A percentile compares a stretch with the other conserved stretches of the same genome.
Conservation (phyloP, 2,113 vertebrate genomes). For the Raja brachyura region DNA sequence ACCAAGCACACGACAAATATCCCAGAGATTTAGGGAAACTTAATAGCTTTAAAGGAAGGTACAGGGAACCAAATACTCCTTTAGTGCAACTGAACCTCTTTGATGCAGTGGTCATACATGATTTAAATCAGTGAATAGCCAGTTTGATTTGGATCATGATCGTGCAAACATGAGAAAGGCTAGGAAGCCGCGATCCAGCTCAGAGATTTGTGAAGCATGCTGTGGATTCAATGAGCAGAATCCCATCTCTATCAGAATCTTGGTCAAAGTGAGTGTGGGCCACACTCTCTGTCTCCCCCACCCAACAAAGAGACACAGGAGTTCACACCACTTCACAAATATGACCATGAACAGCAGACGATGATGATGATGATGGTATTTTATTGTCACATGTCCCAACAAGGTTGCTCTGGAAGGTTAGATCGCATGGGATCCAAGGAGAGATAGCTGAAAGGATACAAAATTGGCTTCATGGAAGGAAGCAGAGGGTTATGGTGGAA, state of each 20-base stretch:
- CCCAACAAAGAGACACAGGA: not conserved
- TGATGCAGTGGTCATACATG: not conserved
- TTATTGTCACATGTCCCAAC: no score
- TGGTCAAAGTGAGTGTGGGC: not conserved
- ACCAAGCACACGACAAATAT: not conserved
- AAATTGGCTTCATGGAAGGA: no score
- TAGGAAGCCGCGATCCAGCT: not conserved
- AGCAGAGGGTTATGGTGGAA: no score
- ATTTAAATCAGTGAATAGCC: not conserved
- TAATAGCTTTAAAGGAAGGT: not conserved
- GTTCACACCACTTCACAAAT: not conserved
- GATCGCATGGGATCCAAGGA: no score
- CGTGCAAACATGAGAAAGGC: not conserved
- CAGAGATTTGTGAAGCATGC: no score
- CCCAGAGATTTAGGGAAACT: not conserved
- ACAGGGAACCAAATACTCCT: not conserved
- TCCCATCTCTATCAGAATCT: not conserved
- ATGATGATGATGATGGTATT: no score
- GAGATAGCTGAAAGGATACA: no score
- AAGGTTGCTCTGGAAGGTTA: no score
- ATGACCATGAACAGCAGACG: not conserved
- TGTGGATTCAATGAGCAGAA: not conserved
- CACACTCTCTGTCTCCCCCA: not conserved
- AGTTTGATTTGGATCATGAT: not conserved
- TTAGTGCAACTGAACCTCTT: not conserved